Base-by-base conservation (phyloP, 2,888 invertebrate genomes). In the Micoletzkya japonica region DNA sequence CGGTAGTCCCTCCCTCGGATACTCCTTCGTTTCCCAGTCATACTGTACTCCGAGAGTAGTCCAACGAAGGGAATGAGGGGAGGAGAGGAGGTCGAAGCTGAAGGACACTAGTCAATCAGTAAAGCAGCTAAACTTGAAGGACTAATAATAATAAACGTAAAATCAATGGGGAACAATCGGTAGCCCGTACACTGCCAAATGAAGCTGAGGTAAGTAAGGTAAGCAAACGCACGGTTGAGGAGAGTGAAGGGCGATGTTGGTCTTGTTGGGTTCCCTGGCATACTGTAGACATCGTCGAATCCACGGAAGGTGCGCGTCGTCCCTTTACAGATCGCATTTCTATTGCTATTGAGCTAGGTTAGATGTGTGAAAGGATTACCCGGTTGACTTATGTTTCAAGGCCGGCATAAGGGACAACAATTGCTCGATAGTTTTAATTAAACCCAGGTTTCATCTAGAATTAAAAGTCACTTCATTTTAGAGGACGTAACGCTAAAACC, bases 11-110 rank as follows among this genome's bases (percentile, higher is more conserved):
- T 72, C 36, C 2, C 74, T 67, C 6, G 77, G 79, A 77, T 87
- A 88, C 88, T 91, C 90, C 89, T 97, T 98, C 68, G 93, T 92
- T 82, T 94, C 91, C 97, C 98, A 98, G 86, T 98, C 91, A 87
- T 98, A 95, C 87, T 98, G 97, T 86, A 95, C 96, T 20, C 98
- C 98, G 44, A 97, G 87, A 0, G 97, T 98, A 1, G 92, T 90
- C 98, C 98, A 98, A 80, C 97, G 88, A 79, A 98, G 86, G 81
- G 90, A 90, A n/a, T 56, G 54, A 34, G 30, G 50, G n/a, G 49
- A 49, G 32, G 28, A 28, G 4, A 2, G 32, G 14, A 63, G 34
- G 10, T 49, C 86, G 10, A 66, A 56, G 7, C 66, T 66, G 37
- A 56, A 66, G 17, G 24, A n/a, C n/a, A n/a, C n/a, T 24, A 59